A percentile compares a stretch with the other conserved stretches of the same genome.
phyloP scores from a whole-genome alignment of 2,797 vertebrate genomes.

The Cossypha polioptera region DNA sequence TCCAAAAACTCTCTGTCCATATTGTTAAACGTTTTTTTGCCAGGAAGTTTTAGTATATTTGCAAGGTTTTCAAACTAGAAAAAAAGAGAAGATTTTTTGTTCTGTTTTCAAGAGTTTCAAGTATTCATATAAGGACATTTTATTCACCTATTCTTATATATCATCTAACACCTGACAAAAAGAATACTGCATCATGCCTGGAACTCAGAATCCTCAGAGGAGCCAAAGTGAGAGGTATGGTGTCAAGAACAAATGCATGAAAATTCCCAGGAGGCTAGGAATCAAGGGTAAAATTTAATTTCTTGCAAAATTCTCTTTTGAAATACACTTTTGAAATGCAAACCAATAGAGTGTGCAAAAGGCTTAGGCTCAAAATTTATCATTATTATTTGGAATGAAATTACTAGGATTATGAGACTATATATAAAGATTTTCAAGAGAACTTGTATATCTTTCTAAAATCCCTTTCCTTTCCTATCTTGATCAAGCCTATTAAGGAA shows the following conservation, averaged over 20 bases:
- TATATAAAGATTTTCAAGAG: neutral
- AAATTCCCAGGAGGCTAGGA: neutral
- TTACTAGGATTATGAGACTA: neutral
- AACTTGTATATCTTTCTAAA: neutral
- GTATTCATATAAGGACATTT: neutral
- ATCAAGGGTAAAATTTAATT: neutral
- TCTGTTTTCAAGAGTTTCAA: neutral
- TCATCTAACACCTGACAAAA: neutral
- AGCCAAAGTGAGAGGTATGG: neutral
- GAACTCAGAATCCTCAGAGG: neutral
- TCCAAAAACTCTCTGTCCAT: slow-evolving; percentile 99
- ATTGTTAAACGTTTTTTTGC: slow-evolving; percentile 99
- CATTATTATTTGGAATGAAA: neutral
- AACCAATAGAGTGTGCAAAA: neutral
- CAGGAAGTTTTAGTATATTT: slow-evolving; percentile 92
- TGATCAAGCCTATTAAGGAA: neutral
- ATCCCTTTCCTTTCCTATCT: neutral
- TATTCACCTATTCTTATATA: neutral
- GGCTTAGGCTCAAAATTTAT: neutral
- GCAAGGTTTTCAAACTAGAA: slow-evolving; percentile 92
- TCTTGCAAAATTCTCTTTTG: neutral
- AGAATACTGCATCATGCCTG: neutral
- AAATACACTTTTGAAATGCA: neutral
- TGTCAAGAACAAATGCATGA: neutral
- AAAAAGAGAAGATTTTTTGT: neutral